Conservation (phyloP, 2,888 invertebrate species). For the Alentia gelatinosa region DNA sequence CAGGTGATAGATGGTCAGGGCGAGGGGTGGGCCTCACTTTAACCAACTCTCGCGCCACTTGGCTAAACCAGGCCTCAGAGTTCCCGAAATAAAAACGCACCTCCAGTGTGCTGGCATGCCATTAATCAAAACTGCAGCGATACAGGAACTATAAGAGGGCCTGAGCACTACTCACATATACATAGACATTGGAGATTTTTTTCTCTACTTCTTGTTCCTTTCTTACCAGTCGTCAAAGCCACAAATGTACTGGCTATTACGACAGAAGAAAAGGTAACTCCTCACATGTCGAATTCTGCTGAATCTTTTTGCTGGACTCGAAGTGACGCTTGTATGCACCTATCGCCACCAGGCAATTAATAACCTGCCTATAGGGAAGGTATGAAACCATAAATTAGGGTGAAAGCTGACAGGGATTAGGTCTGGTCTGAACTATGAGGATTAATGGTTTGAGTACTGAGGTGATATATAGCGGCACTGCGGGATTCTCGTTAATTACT, state of each 20-base stretch:
- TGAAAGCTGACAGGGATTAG: background rate
- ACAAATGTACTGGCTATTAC: background rate
- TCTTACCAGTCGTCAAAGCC: background rate
- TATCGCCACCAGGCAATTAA: background rate
- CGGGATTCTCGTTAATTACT: background rate
- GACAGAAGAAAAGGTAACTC: background rate
- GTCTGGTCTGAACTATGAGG: background rate
- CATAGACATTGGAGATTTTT: background rate
- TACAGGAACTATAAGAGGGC: too few relatives aligned
- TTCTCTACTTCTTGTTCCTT: background rate
- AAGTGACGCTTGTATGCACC: too few relatives aligned
- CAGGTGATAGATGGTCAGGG: slow-evolving; percentile 6
- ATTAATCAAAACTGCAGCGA: background rate
- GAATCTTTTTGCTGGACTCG: too few relatives aligned
- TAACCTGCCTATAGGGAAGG: background rate
- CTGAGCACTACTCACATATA: background rate
- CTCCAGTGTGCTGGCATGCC: background rate
- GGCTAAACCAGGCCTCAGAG: background rate
- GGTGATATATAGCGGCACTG: background rate
- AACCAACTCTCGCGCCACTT: background rate
- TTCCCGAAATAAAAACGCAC: too few relatives aligned
- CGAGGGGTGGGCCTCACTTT: background rate
- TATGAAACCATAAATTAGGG: background rate
- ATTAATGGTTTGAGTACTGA: background rate
- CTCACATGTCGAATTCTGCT: too few relatives aligned